These are phyloP conservation scores for Drosophila parvula DNA, from an alignment of 1,140 invertebrate genomes.

Conservation along the genomic window DNA sequence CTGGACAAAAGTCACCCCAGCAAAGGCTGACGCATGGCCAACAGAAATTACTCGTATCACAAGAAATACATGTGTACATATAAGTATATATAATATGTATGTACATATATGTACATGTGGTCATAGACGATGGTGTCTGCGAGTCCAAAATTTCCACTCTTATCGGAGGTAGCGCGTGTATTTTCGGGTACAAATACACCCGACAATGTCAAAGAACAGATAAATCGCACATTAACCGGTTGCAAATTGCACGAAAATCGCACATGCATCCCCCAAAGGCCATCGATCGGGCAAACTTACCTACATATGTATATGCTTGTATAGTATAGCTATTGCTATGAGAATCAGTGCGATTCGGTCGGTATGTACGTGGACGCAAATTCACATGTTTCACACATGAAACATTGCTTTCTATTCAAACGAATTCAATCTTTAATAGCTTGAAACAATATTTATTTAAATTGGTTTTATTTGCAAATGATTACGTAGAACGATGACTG, in stretches of 20 bases:
- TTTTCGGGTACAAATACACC: constrained; percentile 14
- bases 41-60: constrained; percentile 26
- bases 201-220: constrained; percentile 70
- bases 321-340: constrained; percentile 3
- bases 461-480: background rate
- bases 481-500: constrained; percentile 11
- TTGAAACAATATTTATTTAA: constrained; percentile 12
- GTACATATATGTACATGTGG: background rate
- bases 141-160: constrained; percentile 62
- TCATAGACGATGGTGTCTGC: constrained; percentile 26
- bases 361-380: constrained; percentile 2
- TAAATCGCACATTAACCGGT: constrained; percentile 74
- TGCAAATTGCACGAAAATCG: constrained; percentile 41
- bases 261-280: constrained; percentile 24
- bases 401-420: constrained; percentile 8
- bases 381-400: constrained; percentile 19
- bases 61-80: constrained; percentile 3
- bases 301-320: background rate
- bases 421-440: background rate
- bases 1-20: constrained; percentile 45
- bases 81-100: background rate
- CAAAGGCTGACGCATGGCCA: constrained; percentile 43
- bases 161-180: constrained; percentile 57
- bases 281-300: constrained; percentile 21
- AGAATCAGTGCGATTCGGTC: background rate